These are phyloP conservation scores for Microdon myrmicae DNA, from an alignment of 2,888 invertebrate species.

Conservation along the genomic window DNA sequence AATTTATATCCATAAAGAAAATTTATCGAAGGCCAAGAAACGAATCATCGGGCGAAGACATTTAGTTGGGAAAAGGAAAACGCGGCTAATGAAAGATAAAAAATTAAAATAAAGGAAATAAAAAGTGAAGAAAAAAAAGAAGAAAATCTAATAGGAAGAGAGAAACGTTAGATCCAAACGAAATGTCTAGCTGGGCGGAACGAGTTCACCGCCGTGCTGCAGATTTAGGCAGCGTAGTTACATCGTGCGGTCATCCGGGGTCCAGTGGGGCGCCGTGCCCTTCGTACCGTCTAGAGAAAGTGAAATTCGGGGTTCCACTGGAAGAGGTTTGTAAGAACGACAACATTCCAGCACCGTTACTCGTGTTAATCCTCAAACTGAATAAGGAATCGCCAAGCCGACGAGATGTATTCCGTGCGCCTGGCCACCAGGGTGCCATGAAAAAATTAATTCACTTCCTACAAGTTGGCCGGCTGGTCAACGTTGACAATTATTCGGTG, in stretches of 20 bases:
- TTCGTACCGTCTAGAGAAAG: conserved; percentile 87
- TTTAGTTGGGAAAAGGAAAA: no score
- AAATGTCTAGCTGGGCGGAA: conserved; percentile 91
- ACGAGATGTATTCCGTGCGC: conserved; percentile 94
- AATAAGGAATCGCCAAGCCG: conserved; percentile 94
- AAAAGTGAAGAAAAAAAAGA: conserved; percentile 17
- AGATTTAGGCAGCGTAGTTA: conserved; percentile 89
- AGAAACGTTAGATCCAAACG: conserved; percentile 20
- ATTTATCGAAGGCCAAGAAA: background rate
- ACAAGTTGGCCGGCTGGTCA: conserved; percentile 88
- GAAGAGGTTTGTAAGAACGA: conserved; percentile 95
- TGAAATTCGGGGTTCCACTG: conserved; percentile 92
- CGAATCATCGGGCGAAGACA: background rate
- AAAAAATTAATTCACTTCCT: conserved; percentile 92
- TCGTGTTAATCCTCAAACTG: conserved; percentile 90
- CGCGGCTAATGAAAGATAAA: no score
- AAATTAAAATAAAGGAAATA: conserved; percentile 15
- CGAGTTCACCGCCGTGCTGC: conserved; percentile 92
- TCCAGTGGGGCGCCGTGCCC: conserved; percentile 72
- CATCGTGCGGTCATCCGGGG: conserved; percentile 87
- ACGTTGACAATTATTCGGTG: conserved; percentile 94
- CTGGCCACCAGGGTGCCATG: conserved; percentile 94
- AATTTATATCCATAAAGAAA: background rate
- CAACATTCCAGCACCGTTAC: conserved; percentile 91
- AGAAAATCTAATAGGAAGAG: conserved; percentile 11